phyloP scores from a whole-genome alignment of 2,888 invertebrate species.

The Pasiphila rectangulata region DNA sequence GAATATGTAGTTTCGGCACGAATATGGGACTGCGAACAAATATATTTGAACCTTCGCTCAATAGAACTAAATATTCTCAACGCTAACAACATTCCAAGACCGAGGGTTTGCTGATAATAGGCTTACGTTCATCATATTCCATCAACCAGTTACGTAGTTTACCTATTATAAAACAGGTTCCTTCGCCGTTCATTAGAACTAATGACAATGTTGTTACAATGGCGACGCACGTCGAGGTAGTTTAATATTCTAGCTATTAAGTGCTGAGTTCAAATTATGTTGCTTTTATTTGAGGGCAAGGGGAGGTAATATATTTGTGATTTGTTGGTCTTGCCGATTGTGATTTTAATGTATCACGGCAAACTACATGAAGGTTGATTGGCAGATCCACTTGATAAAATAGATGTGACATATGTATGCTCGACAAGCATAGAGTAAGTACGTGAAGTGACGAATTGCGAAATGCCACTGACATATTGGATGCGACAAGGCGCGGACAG shows the following conservation, averaged over 20 bases:
- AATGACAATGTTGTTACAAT: constrained; percentile 17
- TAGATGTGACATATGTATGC: too few relatives aligned
- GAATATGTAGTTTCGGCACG: background rate
- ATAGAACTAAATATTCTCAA: background rate
- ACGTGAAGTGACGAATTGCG: too few relatives aligned
- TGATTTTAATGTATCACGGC: too few relatives aligned
- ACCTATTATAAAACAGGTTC: constrained; percentile 14
- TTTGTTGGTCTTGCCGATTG: too few relatives aligned
- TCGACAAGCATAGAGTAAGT: too few relatives aligned
- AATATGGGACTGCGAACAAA: background rate
- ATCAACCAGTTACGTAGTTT: constrained; percentile 7
- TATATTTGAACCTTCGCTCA: background rate
- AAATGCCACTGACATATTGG: too few relatives aligned
- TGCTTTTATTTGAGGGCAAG: too few relatives aligned
- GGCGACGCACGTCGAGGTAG: constrained; percentile 5
- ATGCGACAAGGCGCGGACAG: too few relatives aligned
- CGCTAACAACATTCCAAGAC: background rate
- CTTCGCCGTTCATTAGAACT: constrained; percentile 13
- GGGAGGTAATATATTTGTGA: too few relatives aligned
- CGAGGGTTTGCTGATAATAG: background rate
- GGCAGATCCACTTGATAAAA: too few relatives aligned
- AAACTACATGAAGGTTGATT: too few relatives aligned
- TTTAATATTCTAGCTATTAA: constrained; percentile 1
- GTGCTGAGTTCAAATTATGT: constrained; percentile 2
- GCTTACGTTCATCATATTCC: constrained; percentile 4